Evolutionary conservation across 2,797 vertebrate species (phyloP), one percentile per base, ranked within the genome.

Genomic region (Buceros bicornis): DNA sequence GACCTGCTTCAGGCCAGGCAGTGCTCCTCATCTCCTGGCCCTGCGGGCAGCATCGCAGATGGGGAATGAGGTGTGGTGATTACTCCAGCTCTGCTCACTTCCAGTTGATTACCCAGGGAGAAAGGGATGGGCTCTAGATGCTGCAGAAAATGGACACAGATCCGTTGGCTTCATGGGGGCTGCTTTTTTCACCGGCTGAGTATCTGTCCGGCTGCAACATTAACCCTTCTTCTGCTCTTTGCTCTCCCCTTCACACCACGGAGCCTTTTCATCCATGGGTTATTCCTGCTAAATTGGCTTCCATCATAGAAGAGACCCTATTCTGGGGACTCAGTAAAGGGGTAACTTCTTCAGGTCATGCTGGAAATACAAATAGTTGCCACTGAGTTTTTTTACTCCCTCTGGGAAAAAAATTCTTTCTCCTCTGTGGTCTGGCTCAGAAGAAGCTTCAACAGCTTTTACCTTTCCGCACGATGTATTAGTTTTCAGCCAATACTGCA

Each of bases 81-180:
- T 42, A 16, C 87, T 95, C 82, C 0, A 0, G 13, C 94, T 86
- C 88, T 86, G 73, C 43, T 90, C 80, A 0, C 85, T 97, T 97
- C 96, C 94, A 94, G 85, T 0, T 94, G 69, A 97, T 97, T 96
- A 95, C 80, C 82, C 95, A 76, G 70, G 80, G 90, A 97, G 77
- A 96, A 97, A 94, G 66, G 50, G 22, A 31, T 67, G 13, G 85
- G 69, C 79, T 82, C 60, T 69, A 45, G 92, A 85, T 4, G 2
- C 26, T 87, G 64, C 47, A 45, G 87, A 67, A 91, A 85, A 87
- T 14, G 91, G 91, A 86, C 45, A 26, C 72, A 61, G 62, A 81
- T 42, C 82, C 65, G 14, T 12, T 71, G 72, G 69, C 69, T 94
- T 91, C 65, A 26, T 24, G 43, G 40, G 74, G 66, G 64, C 74